Evolutionary conservation across 2,797 vertebrate species (phyloP), one percentile per base, ranked within the genome.

Genomic region (Sorex maritimensis): DNA sequence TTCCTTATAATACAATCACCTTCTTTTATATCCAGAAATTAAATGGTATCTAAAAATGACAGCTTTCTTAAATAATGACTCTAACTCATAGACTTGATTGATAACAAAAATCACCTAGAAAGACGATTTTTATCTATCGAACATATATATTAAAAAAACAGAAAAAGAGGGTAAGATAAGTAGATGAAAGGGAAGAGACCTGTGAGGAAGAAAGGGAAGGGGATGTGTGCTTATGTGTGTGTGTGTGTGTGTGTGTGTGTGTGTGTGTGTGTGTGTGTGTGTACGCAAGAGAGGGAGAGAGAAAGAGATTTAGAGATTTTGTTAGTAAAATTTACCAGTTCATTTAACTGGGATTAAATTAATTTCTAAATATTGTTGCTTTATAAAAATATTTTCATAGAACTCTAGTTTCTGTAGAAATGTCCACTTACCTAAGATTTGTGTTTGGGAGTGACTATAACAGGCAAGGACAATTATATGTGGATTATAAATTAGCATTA

Each of bases 401-500:
- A 93, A 81, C 0, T 24, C 44, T 94, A 49, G 63, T 87, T 72
- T 80, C 72, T 90, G 77, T 81, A 94, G 34, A 85, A 34, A 49
- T 63, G 81, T 21, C n/a, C 2, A 67, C 28, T 14, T 14, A 58
- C 24, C 73, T 28, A 74, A 7, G 86, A n/a, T 80, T 72, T 71
- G 77, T 63, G 26, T 19, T 87, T 82, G 1, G 49, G 6, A 12
- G 5, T 81, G 8, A 41, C n/a, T 58, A 82, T n/a, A 87, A 55
- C 38, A 46, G 49, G 38, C 2, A 38, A 74, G 23, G 52, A 73
- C 78, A 61, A 9, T 21, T 46, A 65, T 9, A 46, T 75, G 61
- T 8, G 5, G n/a, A 69, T 49, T 71, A 67, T 3, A 72, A 79
- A 79, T 5, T 79, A 26, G 90, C 68, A 83, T 63, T 73, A 89